Conservation (phyloP, 2,113 vertebrate genomes). For the Illadopsis cleaveri region DNA sequence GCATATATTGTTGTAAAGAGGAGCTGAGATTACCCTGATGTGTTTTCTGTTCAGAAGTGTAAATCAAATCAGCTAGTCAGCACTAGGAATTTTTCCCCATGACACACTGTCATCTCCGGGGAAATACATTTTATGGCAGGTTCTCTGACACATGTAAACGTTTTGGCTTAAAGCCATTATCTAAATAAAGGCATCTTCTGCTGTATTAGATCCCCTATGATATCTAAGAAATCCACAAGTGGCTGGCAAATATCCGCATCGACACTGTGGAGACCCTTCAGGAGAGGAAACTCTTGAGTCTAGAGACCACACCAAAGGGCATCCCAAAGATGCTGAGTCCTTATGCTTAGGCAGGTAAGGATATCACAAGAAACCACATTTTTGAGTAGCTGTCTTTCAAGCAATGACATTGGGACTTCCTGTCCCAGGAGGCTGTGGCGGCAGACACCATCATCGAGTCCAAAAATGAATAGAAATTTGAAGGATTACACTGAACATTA, state of each 20-base stretch:
- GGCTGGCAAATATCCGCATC: not conserved
- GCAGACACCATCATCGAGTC: not conserved
- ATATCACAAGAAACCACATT: not conserved
- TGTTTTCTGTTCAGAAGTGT: not conserved
- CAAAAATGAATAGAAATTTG: not conserved
- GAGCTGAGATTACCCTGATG: not conserved
- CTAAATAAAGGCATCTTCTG: not conserved
- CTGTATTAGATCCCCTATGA: not conserved
- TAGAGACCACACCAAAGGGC: not conserved
- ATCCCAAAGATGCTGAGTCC: not conserved
- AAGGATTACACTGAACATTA: not conserved
- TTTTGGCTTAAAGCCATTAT: not conserved
- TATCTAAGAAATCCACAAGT: not conserved
- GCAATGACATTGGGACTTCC: not conserved
- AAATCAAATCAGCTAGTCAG: slow-evolving; percentile 15
- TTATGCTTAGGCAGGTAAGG: not conserved
- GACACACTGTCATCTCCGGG: not conserved
- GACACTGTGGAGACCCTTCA: not conserved
- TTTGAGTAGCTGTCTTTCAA: not conserved
- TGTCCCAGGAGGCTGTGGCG: not conserved
- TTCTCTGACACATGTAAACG: not conserved
- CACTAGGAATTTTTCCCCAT: not conserved
- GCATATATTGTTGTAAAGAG: not conserved
- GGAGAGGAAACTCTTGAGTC: not conserved
- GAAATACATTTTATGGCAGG: not conserved